Conservation (phyloP, 1,140 invertebrate genomes). For the Polypedilum pembai region DNA sequence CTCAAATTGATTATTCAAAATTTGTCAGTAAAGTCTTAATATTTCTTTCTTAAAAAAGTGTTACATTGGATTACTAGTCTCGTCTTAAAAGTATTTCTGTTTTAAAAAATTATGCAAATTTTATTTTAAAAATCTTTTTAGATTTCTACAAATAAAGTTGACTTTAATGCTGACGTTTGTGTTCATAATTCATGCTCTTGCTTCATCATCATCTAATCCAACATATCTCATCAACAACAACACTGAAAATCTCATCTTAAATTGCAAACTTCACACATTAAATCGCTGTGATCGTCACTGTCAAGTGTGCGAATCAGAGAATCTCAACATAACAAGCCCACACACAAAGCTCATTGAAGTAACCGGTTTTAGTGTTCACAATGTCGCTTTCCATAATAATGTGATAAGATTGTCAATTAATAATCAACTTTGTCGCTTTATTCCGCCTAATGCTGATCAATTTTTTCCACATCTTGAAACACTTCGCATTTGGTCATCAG, state of each 20-base stretch:
- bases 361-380: not conserved
- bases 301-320: not conserved
- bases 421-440: not conserved
- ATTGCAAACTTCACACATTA: conserved; percentile 16
- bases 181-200: too few species aligned
- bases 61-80: too few species aligned
- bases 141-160: too few species aligned
- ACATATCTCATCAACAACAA: too few species aligned
- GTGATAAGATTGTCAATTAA: not conserved
- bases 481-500: not conserved
- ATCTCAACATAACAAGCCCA: not conserved
- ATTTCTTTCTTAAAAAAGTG: too few species aligned
- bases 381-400: not conserved
- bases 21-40: too few species aligned
- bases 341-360: not conserved
- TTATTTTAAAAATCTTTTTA: too few species aligned
- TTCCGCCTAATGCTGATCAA: not conserved
- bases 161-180: too few species aligned
- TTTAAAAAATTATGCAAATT: too few species aligned
- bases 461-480: not conserved
- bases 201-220: too few species aligned
- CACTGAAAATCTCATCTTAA: not conserved
- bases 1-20: too few species aligned
- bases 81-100: too few species aligned
- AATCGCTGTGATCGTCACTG: not conserved